Conservation (phyloP, 2,888 invertebrate genomes). For the Eustalomyia histrio region DNA sequence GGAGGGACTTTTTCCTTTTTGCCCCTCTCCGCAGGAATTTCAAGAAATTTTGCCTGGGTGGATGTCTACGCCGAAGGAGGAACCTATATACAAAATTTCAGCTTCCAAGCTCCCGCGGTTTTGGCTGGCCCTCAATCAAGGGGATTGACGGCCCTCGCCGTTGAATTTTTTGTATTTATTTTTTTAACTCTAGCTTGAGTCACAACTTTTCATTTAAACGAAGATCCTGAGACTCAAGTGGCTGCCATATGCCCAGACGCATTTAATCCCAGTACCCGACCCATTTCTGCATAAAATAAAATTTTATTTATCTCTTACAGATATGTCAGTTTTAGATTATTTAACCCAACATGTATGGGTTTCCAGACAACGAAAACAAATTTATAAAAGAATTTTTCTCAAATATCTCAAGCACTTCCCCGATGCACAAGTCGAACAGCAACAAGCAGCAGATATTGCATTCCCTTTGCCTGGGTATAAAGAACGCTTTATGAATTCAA, state of each 20-base stretch:
- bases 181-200: slow-evolving; percentile 32
- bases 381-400: slow-evolving; percentile 82
- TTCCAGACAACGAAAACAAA: slow-evolving; percentile 81
- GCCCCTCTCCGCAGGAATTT: too few relatives aligned
- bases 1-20: too few relatives aligned
- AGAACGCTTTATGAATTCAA: slow-evolving; percentile 74
- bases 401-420: slow-evolving; percentile 72
- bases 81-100: too few relatives aligned
- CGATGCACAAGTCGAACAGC: background rate
- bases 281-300: background rate
- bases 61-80: too few relatives aligned
- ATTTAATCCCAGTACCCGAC: slow-evolving; percentile 83
- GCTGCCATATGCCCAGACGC: slow-evolving; percentile 84
- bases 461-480: slow-evolving; percentile 68
- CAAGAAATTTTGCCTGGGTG: too few relatives aligned
- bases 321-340: slow-evolving; percentile 86
- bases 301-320: slow-evolving; percentile 77
- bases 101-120: too few relatives aligned
- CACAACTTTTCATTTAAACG: slow-evolving; percentile 75
- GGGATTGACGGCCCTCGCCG: too few relatives aligned
- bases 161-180: background rate
- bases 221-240: slow-evolving; percentile 87
- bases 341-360: slow-evolving; percentile 84
- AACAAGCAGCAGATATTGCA: slow-evolving; percentile 49
- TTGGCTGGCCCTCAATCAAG: too few relatives aligned